Evolutionary conservation across 1,140 invertebrate species (phyloP).

Genomic region (Oncopodura yosiiana): DNA sequence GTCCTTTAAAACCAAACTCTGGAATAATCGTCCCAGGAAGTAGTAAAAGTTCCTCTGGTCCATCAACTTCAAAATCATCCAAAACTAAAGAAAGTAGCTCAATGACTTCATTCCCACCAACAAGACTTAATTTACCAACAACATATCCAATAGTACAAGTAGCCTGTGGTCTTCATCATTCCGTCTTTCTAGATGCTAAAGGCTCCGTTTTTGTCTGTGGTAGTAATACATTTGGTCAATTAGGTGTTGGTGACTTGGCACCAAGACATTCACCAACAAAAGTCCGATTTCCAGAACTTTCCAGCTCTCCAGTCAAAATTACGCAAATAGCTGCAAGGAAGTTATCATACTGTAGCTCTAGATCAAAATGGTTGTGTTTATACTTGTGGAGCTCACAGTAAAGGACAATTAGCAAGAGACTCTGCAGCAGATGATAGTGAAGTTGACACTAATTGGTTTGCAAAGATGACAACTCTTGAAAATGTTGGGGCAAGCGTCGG

Average conservation of each 20-base stretch:
- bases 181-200: slow-evolving; percentile 58
- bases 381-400: slow-evolving; percentile 85
- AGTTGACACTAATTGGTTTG: slow-evolving; percentile 39
- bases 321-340: slow-evolving; percentile 80
- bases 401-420: slow-evolving; percentile 57
- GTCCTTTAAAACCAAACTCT: not conserved
- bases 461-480: slow-evolving; percentile 33
- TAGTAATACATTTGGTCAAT: slow-evolving; percentile 87
- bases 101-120: slow-evolving; percentile 67
- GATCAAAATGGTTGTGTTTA: slow-evolving; percentile 81
- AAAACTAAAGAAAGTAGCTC: slow-evolving; percentile 24
- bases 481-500: slow-evolving; percentile 59
- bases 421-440: slow-evolving; percentile 37
- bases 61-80: not conserved
- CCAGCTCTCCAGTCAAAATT: slow-evolving; percentile 44
- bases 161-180: slow-evolving; percentile 82
- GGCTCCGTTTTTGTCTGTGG: slow-evolving; percentile 80
- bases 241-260: slow-evolving; percentile 75
- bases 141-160: slow-evolving; percentile 61
- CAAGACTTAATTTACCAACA: slow-evolving; percentile 56
- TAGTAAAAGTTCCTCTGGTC: not conserved
- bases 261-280: slow-evolving; percentile 62
- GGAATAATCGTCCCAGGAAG: not conserved
- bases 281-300: slow-evolving; percentile 61
- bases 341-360: slow-evolving; percentile 88